Evolutionary conservation across 92 coral and sea anemone genomes (phyloP), one percentile per base, ranked within the genome.

Genomic region (Anthopleura xanthogrammica): DNA sequence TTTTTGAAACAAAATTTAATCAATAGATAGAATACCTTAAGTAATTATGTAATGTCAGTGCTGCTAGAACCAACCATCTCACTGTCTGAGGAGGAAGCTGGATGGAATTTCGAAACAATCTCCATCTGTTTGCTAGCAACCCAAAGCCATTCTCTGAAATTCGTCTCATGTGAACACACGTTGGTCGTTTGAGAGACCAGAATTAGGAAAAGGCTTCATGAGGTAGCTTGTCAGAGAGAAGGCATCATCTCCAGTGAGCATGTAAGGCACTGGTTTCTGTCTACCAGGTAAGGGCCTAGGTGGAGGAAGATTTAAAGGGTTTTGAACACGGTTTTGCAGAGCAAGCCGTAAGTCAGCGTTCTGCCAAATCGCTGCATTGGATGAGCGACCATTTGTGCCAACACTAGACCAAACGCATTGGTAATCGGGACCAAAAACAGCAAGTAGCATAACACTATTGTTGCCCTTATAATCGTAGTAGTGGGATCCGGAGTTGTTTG

Each of bases 161-260:
- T 58, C 90, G 70, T 68, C 93, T 87, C 83, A 86, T 90, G 19
- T 90, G 81, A 79, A 90, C 1, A 79, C 72, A 9, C 90, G 50
- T 73, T 86, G 90, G 52, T 90, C 90, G 83, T 57, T 40, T 8
- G 93, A 55, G 71, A 87, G 80, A 36, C 80, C 78, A 20, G 82
- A 57, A 7, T 42, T 88, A 41, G 86, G 93, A 57, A 42, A 87
- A 42, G 93, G 93, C 77, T 90, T 86, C 88, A 87, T 87, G 7
- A 87, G 74, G 48, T 66, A 90, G 7, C 79, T 75, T 24, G 90
- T 76, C 14, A 90, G 79, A 2, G 79, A 62, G 79, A 86, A 89
- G 10, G 92, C 95, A 89, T 91, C 87, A 79, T 91, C 88, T 60
- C 94, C 94, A 73, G 94, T 91, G 78, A 91, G 79, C 8, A 85